Evolutionary conservation across 1,140 invertebrate genomes (phyloP).

Genomic region (Drosophila erecta): DNA sequence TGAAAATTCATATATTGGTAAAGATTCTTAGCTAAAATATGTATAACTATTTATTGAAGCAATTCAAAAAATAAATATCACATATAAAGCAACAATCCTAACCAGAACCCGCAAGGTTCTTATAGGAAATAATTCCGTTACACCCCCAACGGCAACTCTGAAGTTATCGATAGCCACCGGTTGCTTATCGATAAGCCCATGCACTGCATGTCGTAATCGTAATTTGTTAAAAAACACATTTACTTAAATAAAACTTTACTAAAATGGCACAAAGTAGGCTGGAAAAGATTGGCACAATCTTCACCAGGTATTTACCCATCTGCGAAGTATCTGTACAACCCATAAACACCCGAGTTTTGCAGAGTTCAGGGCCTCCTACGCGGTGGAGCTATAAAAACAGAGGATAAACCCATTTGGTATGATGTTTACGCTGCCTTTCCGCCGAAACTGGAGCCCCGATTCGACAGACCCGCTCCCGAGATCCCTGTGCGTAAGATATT

Average conservation of each 20-base stretch:
- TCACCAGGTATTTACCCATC: slow-evolving; percentile 86
- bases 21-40: too few species aligned
- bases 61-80: too few species aligned
- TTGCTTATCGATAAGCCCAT: not conserved
- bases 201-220: slow-evolving; percentile 64
- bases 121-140: not conserved
- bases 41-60: too few species aligned
- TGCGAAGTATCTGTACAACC: not conserved
- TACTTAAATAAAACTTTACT: slow-evolving; percentile 41
- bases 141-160: not conserved
- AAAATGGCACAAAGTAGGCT: slow-evolving; percentile 88
- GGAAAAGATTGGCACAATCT: slow-evolving; percentile 91
- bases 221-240: slow-evolving; percentile 8
- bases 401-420: slow-evolving; percentile 95
- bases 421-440: slow-evolving; percentile 95
- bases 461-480: slow-evolving; percentile 87
- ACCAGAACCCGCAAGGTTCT: too few species aligned
- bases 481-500: slow-evolving; percentile 89
- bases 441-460: slow-evolving; percentile 91
- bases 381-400: slow-evolving; percentile 89
- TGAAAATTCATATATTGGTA: too few species aligned
- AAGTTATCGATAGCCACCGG: not conserved
- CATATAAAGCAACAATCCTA: too few species aligned
- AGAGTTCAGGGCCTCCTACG: slow-evolving; percentile 91
- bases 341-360: slow-evolving; percentile 52